Conservation (phyloP, 2,888 invertebrate genomes). For the Drosophila hamatofila region DNA sequence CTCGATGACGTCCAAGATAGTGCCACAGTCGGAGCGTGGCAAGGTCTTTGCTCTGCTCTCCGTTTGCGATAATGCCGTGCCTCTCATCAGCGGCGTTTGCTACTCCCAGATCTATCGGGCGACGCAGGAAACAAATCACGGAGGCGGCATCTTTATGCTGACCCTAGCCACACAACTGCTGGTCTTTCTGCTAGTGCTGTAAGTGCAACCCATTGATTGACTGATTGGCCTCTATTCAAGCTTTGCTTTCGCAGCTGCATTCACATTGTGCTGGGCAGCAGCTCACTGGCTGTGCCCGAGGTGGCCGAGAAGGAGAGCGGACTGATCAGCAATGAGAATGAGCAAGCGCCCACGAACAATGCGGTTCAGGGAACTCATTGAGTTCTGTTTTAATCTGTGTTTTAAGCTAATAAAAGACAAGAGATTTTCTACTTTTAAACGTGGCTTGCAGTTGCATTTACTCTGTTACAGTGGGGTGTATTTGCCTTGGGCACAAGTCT, state of each 20-base stretch:
- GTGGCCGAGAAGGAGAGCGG: slow-evolving; percentile 73
- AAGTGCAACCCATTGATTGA: slow-evolving; percentile 84
- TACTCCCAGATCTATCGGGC: slow-evolving; percentile 90
- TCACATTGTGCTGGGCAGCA: slow-evolving; percentile 80
- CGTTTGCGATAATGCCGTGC: slow-evolving; percentile 93
- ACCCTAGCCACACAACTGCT: slow-evolving; percentile 90
- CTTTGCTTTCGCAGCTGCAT: slow-evolving; percentile 75
- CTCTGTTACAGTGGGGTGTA: too few species aligned
- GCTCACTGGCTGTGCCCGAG: slow-evolving; percentile 79
- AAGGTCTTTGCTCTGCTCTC: slow-evolving; percentile 92
- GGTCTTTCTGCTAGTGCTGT: slow-evolving; percentile 89
- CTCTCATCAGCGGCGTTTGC: slow-evolving; percentile 90
- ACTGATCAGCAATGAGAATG: slow-evolving; percentile 52
- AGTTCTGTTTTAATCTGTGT: neutral
- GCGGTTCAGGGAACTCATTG: slow-evolving; percentile 11
- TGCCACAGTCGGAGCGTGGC: slow-evolving; percentile 90
- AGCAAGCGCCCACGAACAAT: neutral
- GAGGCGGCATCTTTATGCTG: slow-evolving; percentile 89
- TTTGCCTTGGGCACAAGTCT: neutral
- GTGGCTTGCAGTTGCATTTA: neutral
- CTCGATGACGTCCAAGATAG: slow-evolving; percentile 93
- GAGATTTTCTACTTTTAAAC: slow-evolving; percentile 2
- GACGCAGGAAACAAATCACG: slow-evolving; percentile 88
- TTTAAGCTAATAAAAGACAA: slow-evolving; percentile 23
- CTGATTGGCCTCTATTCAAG: neutral